phyloP scores from a whole-genome alignment of 2,797 vertebrate genomes.

The Enteromius thamalakanensis region DNA sequence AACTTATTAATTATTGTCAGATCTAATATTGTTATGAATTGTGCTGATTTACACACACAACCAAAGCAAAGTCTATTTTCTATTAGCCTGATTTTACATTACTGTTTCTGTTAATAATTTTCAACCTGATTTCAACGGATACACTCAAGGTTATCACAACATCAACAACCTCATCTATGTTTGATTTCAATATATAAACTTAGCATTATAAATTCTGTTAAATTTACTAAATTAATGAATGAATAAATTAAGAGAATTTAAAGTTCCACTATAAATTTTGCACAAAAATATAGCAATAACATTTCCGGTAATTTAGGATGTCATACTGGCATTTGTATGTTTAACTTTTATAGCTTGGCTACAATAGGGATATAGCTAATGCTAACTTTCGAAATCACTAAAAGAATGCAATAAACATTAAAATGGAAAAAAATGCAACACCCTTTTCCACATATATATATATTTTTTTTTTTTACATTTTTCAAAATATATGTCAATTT shows the following conservation, averaged over 20 bases:
- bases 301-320: not conserved
- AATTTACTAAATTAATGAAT: too few species aligned
- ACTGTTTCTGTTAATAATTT: not conserved
- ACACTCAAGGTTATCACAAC: not conserved
- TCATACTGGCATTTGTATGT: not conserved
- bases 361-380: too few species aligned
- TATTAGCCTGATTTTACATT: not conserved
- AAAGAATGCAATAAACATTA: too few species aligned
- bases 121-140: not conserved
- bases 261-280: not conserved
- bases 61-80: not conserved
- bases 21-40: not conserved
- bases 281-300: not conserved
- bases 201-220: too few species aligned
- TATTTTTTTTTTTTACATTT: too few species aligned
- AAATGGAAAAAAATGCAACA: too few species aligned
- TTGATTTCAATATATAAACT: not conserved
- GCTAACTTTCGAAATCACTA: too few species aligned
- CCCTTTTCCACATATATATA: too few species aligned
- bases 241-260: too few species aligned
- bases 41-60: not conserved
- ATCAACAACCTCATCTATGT: not conserved
- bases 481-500: too few species aligned
- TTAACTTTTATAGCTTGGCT: not conserved
- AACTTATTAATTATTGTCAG: not conserved